phyloP scores from a whole-genome alignment of 2,888 invertebrate species.

The Pharmacophagus antenor region DNA sequence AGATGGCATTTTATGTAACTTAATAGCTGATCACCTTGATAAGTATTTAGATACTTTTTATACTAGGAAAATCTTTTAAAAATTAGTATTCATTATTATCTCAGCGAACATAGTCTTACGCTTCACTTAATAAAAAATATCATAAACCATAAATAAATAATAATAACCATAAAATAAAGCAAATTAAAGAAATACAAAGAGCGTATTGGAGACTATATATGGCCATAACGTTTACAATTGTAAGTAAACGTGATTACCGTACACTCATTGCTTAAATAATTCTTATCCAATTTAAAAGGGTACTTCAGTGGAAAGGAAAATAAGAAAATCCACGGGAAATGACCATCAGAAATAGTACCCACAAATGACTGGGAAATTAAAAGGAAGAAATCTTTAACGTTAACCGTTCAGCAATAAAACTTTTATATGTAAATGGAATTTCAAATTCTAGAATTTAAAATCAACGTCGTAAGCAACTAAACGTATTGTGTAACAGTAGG shows the following conservation, averaged over 20 bases:
- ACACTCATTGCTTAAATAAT: conserved; percentile 68
- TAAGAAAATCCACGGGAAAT: conserved; percentile 51
- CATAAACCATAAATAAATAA: conserved; percentile 3
- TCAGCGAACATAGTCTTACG: too few species aligned
- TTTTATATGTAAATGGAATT: conserved; percentile 9
- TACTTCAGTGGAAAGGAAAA: conserved; percentile 47
- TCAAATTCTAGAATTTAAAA: conserved; percentile 4
- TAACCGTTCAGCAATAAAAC: background rate
- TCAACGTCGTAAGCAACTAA: background rate
- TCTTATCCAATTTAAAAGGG: conserved; percentile 60
- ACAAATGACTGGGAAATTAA: conserved; percentile 54
- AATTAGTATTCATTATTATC: too few species aligned
- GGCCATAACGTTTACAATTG: conserved; percentile 67
- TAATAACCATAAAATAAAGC: conserved; percentile 29
- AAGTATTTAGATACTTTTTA: too few species aligned
- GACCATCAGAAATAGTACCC: conserved; percentile 42
- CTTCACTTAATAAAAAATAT: too few species aligned
- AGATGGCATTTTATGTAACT: too few species aligned
- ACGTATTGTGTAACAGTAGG: background rate
- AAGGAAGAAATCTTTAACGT: conserved; percentile 35
- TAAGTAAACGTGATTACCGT: conserved; percentile 64
- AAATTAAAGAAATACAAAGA: conserved; percentile 53
- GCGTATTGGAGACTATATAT: conserved; percentile 63
- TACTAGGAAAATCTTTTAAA: too few species aligned
- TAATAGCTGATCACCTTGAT: too few species aligned